Evolutionary conservation across 1,140 invertebrate genomes (phyloP).

Genomic region (Heliconius nattereri): DNA sequence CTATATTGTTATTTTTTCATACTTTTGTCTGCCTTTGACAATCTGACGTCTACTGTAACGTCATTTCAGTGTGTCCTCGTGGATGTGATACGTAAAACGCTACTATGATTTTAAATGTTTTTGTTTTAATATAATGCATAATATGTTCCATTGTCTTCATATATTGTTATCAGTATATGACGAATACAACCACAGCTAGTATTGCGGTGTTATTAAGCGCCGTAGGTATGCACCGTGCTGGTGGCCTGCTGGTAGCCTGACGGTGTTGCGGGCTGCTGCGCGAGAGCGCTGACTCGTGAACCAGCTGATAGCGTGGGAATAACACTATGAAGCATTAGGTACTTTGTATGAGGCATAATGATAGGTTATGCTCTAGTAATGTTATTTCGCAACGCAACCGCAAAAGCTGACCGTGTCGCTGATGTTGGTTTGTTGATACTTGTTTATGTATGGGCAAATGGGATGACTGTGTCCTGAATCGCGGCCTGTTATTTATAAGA

Average conservation of each 20-base stretch:
- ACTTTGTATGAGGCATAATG: slow-evolving; percentile 35
- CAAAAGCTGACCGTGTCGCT: background rate
- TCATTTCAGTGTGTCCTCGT: background rate
- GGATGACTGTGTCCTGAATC: background rate
- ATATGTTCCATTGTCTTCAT: background rate
- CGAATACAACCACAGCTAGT: background rate
- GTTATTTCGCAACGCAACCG: slow-evolving; percentile 31
- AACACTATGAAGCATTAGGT: slow-evolving; percentile 40
- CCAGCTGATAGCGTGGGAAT: slow-evolving; percentile 75
- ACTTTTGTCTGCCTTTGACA: slow-evolving; percentile 33
- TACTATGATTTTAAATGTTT: background rate
- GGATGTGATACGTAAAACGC: background rate
- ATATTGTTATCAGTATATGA: background rate
- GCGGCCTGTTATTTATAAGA: no score
- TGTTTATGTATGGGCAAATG: background rate
- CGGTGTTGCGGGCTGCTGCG: slow-evolving; percentile 49
- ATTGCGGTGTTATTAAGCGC: slow-evolving; percentile 18
- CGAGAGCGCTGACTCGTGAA: slow-evolving; percentile 63
- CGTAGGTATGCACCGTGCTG: background rate
- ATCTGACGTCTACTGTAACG: slow-evolving; percentile 8
- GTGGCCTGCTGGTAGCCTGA: slow-evolving; percentile 17
- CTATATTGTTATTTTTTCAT: slow-evolving; percentile 48
- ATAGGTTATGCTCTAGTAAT: slow-evolving; percentile 41
- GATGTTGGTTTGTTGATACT: background rate
- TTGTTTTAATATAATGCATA: background rate